Evolutionary conservation across 1,140 invertebrate genomes (phyloP), one percentile per base, ranked within the genome.

Genomic region (Globodera rostochiensis): DNA sequence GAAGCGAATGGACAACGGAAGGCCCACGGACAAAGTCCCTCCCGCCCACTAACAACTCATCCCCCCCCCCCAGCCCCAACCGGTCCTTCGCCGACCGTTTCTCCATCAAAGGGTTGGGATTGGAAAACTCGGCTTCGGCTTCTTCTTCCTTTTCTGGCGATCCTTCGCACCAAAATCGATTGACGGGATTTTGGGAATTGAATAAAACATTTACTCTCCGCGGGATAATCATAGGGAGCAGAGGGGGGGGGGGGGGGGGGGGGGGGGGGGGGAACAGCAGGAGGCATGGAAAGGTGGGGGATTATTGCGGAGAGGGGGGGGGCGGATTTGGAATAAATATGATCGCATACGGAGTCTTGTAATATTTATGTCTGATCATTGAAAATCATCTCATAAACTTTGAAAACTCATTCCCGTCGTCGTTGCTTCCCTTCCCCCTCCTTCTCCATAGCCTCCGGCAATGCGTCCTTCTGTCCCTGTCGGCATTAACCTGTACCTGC

Each of bases 401-500:
- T 71, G 69, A 19, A 25, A 71, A 21, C 69, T 71, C 8, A 71
- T 71, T 36, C 69, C 69, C 46, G 69, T 3, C 46, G 69, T 15
- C 25, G 69, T 66, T 66, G 60, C 19, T 71, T 47, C 69, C 36
- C 69, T 47, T 13, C 46, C 69, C 11, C 46, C 25, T 36, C 46
- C 25, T 71, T 21, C 69, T n/a, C 67, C 67, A 69, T 47, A 36
- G 9, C 36, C 46, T 45, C 69, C 69, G 25, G 69, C 46, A 45
- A 11, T 71, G 21, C 69, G 69, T n/a, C 46, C 36, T 71, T 47
- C 69, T 11, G 25, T 6, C 13, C 36, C 36, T 21, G 46, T 25
- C 36, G 69, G 69, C 69, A 71, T 15, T 13, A 71, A 71, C 46
- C 36, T 19, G 36, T 71, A 71, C 69, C 69, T 71, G 69, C 6